Conservation (phyloP, 92 coral and sea anemone species). For the Phenganax subtilis region DNA sequence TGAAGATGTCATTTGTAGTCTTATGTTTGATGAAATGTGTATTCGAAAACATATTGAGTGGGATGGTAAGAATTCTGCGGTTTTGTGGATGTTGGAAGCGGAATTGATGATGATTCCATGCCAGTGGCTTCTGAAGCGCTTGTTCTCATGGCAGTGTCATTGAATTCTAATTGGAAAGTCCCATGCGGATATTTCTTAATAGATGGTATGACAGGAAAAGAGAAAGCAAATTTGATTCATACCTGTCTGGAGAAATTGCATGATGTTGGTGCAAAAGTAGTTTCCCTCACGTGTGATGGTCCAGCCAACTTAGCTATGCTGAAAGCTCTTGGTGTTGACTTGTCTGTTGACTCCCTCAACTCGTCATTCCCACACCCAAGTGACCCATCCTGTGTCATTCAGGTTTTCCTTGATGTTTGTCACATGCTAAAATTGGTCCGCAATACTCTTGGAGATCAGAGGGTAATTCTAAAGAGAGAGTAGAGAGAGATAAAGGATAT, state of each 20-base stretch:
- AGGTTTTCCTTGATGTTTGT: conserved; percentile 29
- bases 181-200: conserved; percentile 33
- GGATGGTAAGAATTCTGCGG: conserved; percentile 33
- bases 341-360: not conserved
- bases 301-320: conserved; percentile 33
- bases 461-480: too few species aligned
- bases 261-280: conserved; percentile 37
- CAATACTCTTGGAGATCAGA: conserved; percentile 1
- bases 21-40: conserved; percentile 36
- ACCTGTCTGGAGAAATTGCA: conserved; percentile 16
- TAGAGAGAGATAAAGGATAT: too few species aligned
- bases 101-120: conserved; percentile 27
- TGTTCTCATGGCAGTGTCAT: conserved; percentile 30
- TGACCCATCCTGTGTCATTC: conserved; percentile 1
- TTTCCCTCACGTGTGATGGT: conserved; percentile 40
- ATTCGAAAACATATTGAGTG: conserved; percentile 37
- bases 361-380: conserved; percentile 12
- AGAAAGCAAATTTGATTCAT: conserved; percentile 22
- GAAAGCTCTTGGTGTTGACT: conserved; percentile 12
- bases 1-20: conserved; percentile 25
- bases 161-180: conserved; percentile 15
- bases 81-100: conserved; percentile 37
- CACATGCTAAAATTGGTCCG: conserved; percentile 19
- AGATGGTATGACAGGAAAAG: conserved; percentile 26
- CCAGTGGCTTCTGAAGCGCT: conserved; percentile 35